A percentile compares a stretch with the other conserved stretches of the same genome.
Conservation (phyloP, 2,797 vertebrate species). For the Rhodeus uyekii region DNA sequence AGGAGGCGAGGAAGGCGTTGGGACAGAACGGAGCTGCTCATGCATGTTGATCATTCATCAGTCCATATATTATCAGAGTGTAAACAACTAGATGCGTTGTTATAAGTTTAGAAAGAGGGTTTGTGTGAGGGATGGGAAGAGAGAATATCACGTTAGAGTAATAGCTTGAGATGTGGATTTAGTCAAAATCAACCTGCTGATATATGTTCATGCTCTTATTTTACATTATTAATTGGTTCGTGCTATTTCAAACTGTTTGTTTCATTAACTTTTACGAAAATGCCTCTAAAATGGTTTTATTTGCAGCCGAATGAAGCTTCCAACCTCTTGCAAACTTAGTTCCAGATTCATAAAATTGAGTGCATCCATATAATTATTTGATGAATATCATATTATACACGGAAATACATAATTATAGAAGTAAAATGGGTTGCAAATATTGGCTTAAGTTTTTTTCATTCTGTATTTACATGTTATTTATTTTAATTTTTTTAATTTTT, state of each 20-base stretch:
- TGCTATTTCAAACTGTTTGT: neutral
- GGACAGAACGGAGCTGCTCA: conserved; percentile 50
- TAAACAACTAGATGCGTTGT: conserved; percentile 51
- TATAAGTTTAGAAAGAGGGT: neutral
- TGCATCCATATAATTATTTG: neutral
- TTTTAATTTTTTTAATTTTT: neutral
- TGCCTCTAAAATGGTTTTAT: neutral
- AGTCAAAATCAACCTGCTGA: neutral
- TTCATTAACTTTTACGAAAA: neutral
- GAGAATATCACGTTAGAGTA: neutral
- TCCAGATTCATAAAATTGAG: neutral
- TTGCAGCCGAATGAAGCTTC: neutral
- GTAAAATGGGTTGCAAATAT: neutral
- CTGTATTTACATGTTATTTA: neutral
- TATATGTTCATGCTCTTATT: neutral
- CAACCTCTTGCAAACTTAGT: neutral
- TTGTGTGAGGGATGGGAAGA: neutral
- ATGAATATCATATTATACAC: neutral
- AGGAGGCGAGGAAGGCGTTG: conserved; percentile 51
- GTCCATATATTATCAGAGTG: conserved; percentile 41
- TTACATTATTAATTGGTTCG: neutral
- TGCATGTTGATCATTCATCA: conserved; percentile 45
- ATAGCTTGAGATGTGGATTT: neutral
- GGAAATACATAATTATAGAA: neutral
- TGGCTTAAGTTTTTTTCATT: neutral